A percentile compares a stretch with the other conserved stretches of the same genome.
These are phyloP conservation scores for Protonemura montana DNA, from an alignment of 2,888 invertebrate species.

Conservation along the genomic window DNA sequence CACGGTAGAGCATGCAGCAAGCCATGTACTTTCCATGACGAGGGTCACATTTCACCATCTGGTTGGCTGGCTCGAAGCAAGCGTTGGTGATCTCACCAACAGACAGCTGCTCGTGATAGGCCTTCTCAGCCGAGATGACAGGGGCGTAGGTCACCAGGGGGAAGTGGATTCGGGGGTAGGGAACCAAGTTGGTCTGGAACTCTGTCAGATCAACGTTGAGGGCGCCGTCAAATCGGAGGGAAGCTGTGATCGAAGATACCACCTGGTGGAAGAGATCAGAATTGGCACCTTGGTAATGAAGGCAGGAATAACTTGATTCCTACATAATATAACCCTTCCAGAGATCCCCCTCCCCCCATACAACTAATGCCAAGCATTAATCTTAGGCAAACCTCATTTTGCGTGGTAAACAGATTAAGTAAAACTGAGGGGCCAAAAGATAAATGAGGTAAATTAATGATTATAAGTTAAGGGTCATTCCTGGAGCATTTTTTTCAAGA, in stretches of 20 bases:
- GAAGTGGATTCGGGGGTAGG: slow-evolving; percentile 96
- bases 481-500: too few species aligned
- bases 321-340: too few species aligned
- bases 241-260: slow-evolving; percentile 91
- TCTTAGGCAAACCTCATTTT: too few species aligned
- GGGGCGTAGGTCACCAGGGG: slow-evolving; percentile 92
- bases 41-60: slow-evolving; percentile 95
- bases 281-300: too few species aligned
- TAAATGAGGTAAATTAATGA: too few species aligned
- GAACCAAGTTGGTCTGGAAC: slow-evolving; percentile 95
- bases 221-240: slow-evolving; percentile 91
- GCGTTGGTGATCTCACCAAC: slow-evolving; percentile 94
- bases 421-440: too few species aligned
- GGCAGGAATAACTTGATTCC: too few species aligned
- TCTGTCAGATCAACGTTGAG: slow-evolving; percentile 93
- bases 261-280: slow-evolving; percentile 67
- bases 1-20: slow-evolving; percentile 82
- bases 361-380: too few species aligned
- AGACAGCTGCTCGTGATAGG: slow-evolving; percentile 91
- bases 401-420: too few species aligned
- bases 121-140: slow-evolving; percentile 92
- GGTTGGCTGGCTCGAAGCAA: slow-evolving; percentile 95
- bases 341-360: too few species aligned
- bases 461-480: too few species aligned
- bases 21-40: slow-evolving; percentile 95